Base-by-base conservation (phyloP, 2,113 vertebrate genomes). In the Chunga burmeisteri region DNA sequence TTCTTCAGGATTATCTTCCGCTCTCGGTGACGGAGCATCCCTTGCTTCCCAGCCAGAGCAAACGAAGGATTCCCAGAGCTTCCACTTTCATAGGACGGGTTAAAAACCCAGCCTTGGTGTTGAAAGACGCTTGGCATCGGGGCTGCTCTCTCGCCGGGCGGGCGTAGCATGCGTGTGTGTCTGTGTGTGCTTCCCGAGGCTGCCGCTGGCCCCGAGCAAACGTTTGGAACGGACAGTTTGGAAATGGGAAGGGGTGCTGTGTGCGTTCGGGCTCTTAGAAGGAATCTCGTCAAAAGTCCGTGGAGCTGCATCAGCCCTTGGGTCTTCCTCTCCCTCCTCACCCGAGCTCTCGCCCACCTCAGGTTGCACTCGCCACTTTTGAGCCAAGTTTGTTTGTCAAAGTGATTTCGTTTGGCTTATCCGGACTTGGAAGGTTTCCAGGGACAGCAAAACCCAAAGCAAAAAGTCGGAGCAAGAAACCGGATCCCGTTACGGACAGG, bases 301-400 rank as follows among this genome's bases (percentile, higher is more conserved):
- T 16, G 72, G 47, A 56, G 25, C 61, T 27, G 16, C 81, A 3
- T 14, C 55, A 17, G 55, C 81, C 44, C 72, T 14, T 16, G n/a
- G n/a, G 71, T 32, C 38, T 58, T 66, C 52, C 49, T 82, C 36
- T 52, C 34, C 61, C 73, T 29, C 75, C 86, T 38, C 61, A 7
- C 79, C 89, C 22, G 3, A 75, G 66, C 71, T 47, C 67, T 68
- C n/a, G 6, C 46, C 88, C 50, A 11, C 61, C 90, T 95, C 86
- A 92, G 79, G 90, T 87, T 30, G 96, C 90, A 95, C 96, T 94
- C 16, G 92, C 93, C 94, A 95, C 95, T 95, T 96, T 96, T 47
- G 89, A 86, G 67, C 92, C 90, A 68, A 59, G 29, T 52, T 68
- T 19, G 70, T 52, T 63, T 10, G 68, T n/a, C 94, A 36, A 14